Evolutionary conservation across 1,140 invertebrate genomes (phyloP), one percentile per base, ranked within the genome.

Genomic region (Lithobius niger): DNA sequence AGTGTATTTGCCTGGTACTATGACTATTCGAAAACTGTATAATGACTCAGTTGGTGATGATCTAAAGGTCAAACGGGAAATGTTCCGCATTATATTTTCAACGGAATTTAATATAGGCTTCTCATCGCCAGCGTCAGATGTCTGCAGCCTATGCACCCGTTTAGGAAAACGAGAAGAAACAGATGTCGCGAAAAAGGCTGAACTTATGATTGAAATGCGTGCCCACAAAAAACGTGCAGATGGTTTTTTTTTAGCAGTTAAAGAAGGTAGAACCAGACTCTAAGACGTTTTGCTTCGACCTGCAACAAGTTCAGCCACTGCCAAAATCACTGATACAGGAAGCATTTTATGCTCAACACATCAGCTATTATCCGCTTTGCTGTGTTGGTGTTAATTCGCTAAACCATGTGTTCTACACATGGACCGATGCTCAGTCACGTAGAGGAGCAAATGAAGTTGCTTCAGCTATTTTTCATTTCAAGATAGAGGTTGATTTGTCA

Each of bases 251-350:
- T 60, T 69, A 61, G 58, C 24, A 63, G n/a, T 42, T 61, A 24
- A 26, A 69, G 0, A 61, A 60, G 49, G 58, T 67, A 57, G 55
- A 63, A 55, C 52, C 61, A 36, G 47, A 59, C 16, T 18, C 62
- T 24, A 44, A 57, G 10, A 62, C 55, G 25, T 57, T 71, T 24
- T 62, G 59, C 16, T 70, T 66, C 58, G 68, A 72, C 55, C 71
- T 64, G 31, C 64, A 71, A 61, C 71, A 71, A 64, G 70, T 69
- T 56, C 56, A 57, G 22, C 45, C 57, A 16, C 28, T 68, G 18
- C 66, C 65, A 15, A 63, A 64, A 62, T 43, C 67, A 13, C 57
- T 60, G 43, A 63, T 64, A 56, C 66, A 66, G 43, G 18, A 55
- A 15, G 57, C 65, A 1, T 71, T 70, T 52, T 71, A 70, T 59